Conservation (phyloP, 2,888 invertebrate species). For the Sphaeridia pumilis region DNA sequence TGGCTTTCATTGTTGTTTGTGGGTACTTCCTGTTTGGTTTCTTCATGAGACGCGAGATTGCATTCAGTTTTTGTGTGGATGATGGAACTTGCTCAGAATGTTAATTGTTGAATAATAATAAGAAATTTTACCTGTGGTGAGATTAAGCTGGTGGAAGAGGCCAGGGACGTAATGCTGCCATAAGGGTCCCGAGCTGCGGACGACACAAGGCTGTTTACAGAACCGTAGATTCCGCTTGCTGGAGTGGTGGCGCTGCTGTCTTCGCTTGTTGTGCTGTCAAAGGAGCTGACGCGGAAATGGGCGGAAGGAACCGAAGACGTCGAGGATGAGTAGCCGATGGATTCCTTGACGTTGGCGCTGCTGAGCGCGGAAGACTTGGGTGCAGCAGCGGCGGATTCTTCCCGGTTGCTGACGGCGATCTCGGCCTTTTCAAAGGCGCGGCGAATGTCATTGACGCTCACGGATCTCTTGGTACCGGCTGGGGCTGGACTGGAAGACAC, state of each 20-base stretch:
- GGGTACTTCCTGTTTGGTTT: no score
- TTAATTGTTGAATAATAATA: no score
- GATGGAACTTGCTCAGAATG: no score
- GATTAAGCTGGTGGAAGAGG: constrained; percentile 48
- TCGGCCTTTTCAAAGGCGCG: constrained; percentile 48
- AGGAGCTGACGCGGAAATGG: constrained; percentile 45
- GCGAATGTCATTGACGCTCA: constrained; percentile 49
- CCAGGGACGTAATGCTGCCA: constrained; percentile 48
- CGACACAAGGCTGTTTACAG: constrained; percentile 38
- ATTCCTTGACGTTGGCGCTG: constrained; percentile 20
- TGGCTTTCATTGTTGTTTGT: no score
- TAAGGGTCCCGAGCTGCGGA: constrained; percentile 42
- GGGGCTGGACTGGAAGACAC: constrained; percentile 1
- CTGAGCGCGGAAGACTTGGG: constrained; percentile 9
- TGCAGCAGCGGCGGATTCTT: no score
- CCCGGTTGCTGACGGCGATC: constrained; percentile 26
- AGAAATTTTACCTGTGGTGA: constrained; percentile 47
- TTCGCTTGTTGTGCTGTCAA: constrained; percentile 47
- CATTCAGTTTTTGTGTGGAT: no score
- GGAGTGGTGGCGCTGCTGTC: constrained; percentile 39
- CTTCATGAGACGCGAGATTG: no score
- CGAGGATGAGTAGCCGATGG: constrained; percentile 18
- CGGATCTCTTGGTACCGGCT: constrained; percentile 37
- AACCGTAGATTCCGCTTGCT: constrained; percentile 38
- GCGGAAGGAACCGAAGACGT: constrained; percentile 36